Percentiles rank a stretch among this genome's conserved stretches.
These are phyloP conservation scores for Callimorpha dominula DNA, from an alignment of 2,888 invertebrate species.

Conservation along the genomic window DNA sequence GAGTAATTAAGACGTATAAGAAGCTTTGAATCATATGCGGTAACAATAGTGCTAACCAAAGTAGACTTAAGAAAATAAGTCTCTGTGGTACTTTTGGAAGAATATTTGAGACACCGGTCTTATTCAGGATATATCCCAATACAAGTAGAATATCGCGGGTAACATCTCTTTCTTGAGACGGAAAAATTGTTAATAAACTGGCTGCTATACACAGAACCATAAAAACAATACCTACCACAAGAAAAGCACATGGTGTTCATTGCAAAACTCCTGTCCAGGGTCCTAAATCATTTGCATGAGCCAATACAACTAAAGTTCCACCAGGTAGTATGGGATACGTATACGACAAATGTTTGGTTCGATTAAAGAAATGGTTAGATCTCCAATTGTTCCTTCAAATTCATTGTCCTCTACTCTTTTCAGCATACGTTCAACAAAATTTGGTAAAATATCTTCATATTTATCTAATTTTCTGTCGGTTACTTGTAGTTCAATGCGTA, in stretches of 20 bases:
- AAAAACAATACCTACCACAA: conserved; percentile 34
- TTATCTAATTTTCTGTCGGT: too few relatives aligned
- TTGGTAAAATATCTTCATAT: conserved; percentile 3
- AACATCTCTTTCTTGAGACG: conserved; percentile 33
- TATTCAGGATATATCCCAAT: too few relatives aligned
- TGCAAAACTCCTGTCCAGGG: conserved; percentile 43
- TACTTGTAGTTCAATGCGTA: too few relatives aligned
- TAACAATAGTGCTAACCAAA: conserved; percentile 53
- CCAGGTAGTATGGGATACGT: conserved; percentile 49
- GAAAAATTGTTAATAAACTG: conserved; percentile 49
- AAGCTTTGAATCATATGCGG: conserved; percentile 56
- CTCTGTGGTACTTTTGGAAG: too few relatives aligned
- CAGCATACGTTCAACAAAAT: conserved; percentile 43
- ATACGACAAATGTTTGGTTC: conserved; percentile 28
- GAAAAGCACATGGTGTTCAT: conserved; percentile 16
- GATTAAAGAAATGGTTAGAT: background rate
- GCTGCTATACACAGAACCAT: conserved; percentile 45
- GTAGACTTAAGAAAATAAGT: too few relatives aligned
- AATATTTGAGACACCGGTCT: too few relatives aligned
- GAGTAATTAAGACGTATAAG: conserved; percentile 51
- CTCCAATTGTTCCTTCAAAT: conserved; percentile 52
- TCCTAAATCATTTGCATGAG: conserved; percentile 33
- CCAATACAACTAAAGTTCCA: conserved; percentile 28
- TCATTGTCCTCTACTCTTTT: conserved; percentile 41
- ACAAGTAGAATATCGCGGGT: conserved; percentile 49